Evolutionary conservation across 2,888 invertebrate species (phyloP), one percentile per base, ranked within the genome.

Genomic region (Steinernema hermaphroditum): DNA sequence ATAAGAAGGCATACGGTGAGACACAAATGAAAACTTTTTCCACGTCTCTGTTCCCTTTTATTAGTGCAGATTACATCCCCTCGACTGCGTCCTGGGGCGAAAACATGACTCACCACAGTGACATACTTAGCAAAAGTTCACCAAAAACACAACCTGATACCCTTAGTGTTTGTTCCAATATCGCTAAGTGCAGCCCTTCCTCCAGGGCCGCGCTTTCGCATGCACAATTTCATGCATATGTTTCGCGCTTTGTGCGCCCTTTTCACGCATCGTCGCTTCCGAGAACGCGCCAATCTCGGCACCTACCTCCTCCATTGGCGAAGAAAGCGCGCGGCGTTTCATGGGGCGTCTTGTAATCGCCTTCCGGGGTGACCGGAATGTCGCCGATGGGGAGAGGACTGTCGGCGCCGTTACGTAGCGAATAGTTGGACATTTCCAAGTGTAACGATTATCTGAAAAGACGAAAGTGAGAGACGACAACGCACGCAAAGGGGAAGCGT

Each of bases 371-470:
- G 19, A 16, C 54, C 6, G 54, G 54, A 54, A 54, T 54, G 54
- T 54, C 54, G 22, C 54, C 54, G 54, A 54, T 54, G n/a, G 54
- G 54, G 27, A 54, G 27, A 6, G 54, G 54, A 16, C 54, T 54
- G 24, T 54, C 54, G 54, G 27, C 27, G 22, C 54, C 27, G 54
- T 54, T 54, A 12, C 12, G 4, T 4, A 54, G 54, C n/a, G 54
- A 54, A 16, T 54, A 54, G 12, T 2, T 22, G 27, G 54, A 54
- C 54, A 54, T 54, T 14, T 22, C 19, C 54, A 27, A 16, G 8
- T 41, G 46, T 4, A n/a, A 9, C n/a, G n/a, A 6, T 46, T 46
- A 37, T 37, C 37, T 37, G 37, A 4, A 37, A 37, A 37, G 37
- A 37, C 37, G 4, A 12, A 12, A 37, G 12, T 37, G 4, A 8